Base-by-base conservation (phyloP, 2,888 invertebrate species). In the Aporophyla lueneburgensis region DNA sequence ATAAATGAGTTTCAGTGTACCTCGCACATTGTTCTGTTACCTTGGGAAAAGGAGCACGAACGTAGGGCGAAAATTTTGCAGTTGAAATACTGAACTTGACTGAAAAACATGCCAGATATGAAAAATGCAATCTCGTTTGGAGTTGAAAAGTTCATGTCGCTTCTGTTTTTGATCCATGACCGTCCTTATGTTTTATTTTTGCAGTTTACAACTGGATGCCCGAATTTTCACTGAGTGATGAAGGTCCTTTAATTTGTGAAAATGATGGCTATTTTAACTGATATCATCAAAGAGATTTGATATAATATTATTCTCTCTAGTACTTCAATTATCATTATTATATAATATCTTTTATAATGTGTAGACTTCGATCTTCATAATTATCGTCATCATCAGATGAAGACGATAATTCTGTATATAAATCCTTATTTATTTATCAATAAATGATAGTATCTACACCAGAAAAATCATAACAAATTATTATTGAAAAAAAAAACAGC, bases 121-220 rank as follows among this genome's bases (percentile, higher is more conserved):
- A 71, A 85, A 82, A 69, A 81, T 74, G 53, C 81, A 68, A 68
- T 72, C 49, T 66, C 62, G 56, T 56, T 80, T 70, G 81, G 67
- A 24, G 76, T 65, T 81, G 56, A 68, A 84, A 85, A 70, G 56
- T 81, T 70, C 24, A 61, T 61, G 40, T 46, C 49, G n/a, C 21
- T 16, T 19, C 16, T 63, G 40, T 74, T 76, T 82, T 71, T 69
- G 74, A 71, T 76, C 63, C 56, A 61, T 58, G n/a, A 21, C 40
- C 33, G 33, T 62, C 6, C 43, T 49, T 33, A 40, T 49, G 69
- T 58, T 70, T 33, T 70, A 21, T 61, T 65, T 62, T 58, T 66
- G 49, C 16, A 27, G 14, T 56, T 53, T 54, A 6, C 62, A 66
- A 61, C 16, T 33, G 53, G 12, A n/a, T 14, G 21, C 43, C 14